Evolutionary conservation across 2,888 invertebrate species (phyloP), one percentile per base, ranked within the genome.

Genomic region (Cephalotes varians): DNA sequence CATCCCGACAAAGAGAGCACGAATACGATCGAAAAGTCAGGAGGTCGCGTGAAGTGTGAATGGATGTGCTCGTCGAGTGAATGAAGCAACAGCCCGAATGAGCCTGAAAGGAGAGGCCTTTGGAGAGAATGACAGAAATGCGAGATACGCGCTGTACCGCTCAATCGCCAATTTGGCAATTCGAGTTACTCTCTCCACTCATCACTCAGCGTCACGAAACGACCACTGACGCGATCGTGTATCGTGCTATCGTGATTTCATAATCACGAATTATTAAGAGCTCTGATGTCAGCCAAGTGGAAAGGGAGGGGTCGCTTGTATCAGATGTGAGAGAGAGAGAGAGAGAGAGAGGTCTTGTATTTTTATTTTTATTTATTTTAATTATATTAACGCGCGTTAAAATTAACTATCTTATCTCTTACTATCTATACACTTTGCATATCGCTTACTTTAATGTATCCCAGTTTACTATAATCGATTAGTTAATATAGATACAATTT

Each of bases 151-250:
- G 47, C 25, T 49, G 12, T 31, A 3, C 12, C 9, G 34, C 69
- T 77, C 69, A 67, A 40, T 76, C 76, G 76, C 28, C 44, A 54
- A 67, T 77, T 65, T 54, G 40, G 31, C 74, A 51, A 25, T 37
- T 74, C 10, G 12, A 51, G 10, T 62, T 62, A 62, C 21, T 44
- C 44, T 47, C 31, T 73, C 21, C 21, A 15, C 25, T 49, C 47
- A 25, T 12, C 31, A 47, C 10, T 62, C 34, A 25, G 12, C 18
- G 34, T 31, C 34, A 10, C 49, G 25, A 49, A 60, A 62, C 21
- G 44, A 44, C 15, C 34, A 21, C 3, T 44, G 21, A 34, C 12
- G 15, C 34, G 49, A 49, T 67, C 49, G 49, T 40, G 21, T 12
- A 58, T 21, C 5, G 31, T n/a, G 31, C 31, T 6, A 5, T 15